A percentile compares a stretch with the other conserved stretches of the same genome.
Conservation (phyloP, 2,113 vertebrate species). For the Nannobrachium achirus region DNA sequence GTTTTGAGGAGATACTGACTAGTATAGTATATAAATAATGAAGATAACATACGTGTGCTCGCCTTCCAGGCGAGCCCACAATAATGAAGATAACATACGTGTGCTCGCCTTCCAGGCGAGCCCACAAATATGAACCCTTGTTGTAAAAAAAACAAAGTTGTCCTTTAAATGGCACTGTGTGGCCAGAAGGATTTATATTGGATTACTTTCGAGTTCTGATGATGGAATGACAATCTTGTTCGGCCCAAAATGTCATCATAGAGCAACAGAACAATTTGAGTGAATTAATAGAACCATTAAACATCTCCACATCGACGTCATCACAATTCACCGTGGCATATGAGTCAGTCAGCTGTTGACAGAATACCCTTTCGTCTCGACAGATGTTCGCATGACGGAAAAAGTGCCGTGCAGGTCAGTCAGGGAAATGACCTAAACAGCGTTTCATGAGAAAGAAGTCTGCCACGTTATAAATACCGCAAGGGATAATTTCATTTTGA, state of each 20-base stretch:
- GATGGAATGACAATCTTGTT: constrained; percentile 44
- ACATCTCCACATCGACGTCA: constrained; percentile 6
- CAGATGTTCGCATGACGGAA: not conserved
- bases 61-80: no score
- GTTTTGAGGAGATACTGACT: no score
- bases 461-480: constrained; percentile 13
- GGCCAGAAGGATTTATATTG: constrained; percentile 19
- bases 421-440: constrained; percentile 1
- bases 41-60: no score
- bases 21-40: no score
- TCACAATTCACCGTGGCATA: not conserved
- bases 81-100: no score
- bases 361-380: constrained; percentile 5
- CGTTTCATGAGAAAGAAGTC: not conserved
- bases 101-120: no score
- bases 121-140: no score
- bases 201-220: constrained; percentile 18
- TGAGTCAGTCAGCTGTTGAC: constrained; percentile 20
- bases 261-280: constrained; percentile 25
- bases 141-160: no score
- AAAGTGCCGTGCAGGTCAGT: not conserved
- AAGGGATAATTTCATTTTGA: constrained; percentile 26
- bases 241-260: constrained; percentile 48
- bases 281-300: constrained; percentile 1
- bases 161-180: constrained; percentile 21